Percentiles rank a stretch among this genome's conserved stretches.
phyloP scores from a whole-genome alignment of 1,140 invertebrate genomes.

The Battus philenor region DNA sequence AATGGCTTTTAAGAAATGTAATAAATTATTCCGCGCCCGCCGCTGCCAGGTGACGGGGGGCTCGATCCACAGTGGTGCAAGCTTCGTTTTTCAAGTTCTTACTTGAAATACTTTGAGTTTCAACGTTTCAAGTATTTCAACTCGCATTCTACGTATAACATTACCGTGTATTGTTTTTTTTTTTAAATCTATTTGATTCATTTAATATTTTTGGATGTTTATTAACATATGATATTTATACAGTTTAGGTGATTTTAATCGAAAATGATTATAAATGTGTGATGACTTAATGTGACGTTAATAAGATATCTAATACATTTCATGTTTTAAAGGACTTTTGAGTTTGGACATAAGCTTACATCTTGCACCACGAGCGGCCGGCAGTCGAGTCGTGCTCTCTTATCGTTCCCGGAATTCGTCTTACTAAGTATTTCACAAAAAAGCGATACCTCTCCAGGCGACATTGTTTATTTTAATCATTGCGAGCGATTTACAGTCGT shows the following conservation, averaged over 20 bases:
- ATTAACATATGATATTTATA: neutral
- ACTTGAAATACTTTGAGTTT: neutral
- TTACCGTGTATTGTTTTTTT: neutral
- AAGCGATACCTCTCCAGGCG: constrained; percentile 44
- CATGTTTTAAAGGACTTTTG: too few relatives aligned
- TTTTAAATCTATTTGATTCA: neutral
- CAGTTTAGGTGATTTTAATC: too few relatives aligned
- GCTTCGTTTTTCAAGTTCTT: neutral
- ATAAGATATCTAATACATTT: too few relatives aligned
- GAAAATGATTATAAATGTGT: too few relatives aligned
- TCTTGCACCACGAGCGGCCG: constrained; percentile 23
- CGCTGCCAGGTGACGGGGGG: constrained; percentile 58
- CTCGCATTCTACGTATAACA: too few relatives aligned
- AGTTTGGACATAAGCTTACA: constrained; percentile 13
- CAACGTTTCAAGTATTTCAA: neutral
- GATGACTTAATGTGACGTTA: too few relatives aligned
- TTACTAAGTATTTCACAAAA: constrained; percentile 67
- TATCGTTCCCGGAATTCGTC: constrained; percentile 65
- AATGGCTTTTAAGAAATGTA: constrained; percentile 75
- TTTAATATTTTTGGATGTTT: neutral
- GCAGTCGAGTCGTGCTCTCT: constrained; percentile 48
- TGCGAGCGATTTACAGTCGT: constrained; percentile 45
- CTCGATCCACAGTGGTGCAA: constrained; percentile 11
- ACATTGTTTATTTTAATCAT: constrained; percentile 62
- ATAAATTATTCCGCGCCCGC: constrained; percentile 67